A percentile compares a stretch with the other conserved stretches of the same genome.
Conservation (phyloP, 2,888 invertebrate species). For the Eudasyphora cyanicolor region DNA sequence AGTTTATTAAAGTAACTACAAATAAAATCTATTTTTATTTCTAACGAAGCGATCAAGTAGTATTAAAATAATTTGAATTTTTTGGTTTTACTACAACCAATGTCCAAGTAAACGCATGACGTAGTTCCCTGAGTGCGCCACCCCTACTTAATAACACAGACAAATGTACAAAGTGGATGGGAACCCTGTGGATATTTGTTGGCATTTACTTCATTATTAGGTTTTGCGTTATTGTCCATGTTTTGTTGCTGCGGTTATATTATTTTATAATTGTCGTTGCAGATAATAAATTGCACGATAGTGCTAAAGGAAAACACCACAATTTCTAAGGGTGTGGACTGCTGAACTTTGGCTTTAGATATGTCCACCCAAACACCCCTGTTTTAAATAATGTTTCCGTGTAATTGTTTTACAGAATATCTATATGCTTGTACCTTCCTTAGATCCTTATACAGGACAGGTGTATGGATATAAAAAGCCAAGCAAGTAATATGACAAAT, state of each 20-base stretch:
- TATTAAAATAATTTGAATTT: too few species aligned
- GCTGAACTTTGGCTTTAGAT: too few species aligned
- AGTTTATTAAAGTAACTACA: too few species aligned
- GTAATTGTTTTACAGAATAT: not conserved
- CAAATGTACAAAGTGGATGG: not conserved
- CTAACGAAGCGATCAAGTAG: too few species aligned
- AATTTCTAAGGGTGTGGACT: not conserved
- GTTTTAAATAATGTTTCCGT: not conserved
- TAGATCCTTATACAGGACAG: not conserved
- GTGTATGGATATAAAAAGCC: not conserved
- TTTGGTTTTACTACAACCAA: not conserved
- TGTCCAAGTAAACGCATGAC: not conserved
- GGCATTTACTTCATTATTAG: not conserved
- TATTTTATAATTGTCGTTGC: not conserved
- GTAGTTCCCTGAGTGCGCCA: not conserved
- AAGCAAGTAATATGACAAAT: not conserved
- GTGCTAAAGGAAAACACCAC: not conserved
- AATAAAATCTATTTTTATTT: too few species aligned
- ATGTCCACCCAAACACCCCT: not conserved
- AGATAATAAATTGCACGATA: not conserved
- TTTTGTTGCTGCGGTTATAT: not conserved
- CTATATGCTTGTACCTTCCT: not conserved
- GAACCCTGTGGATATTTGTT: conserved; percentile 11
- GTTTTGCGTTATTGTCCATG: not conserved
- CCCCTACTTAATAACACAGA: conserved; percentile 13